A percentile compares a stretch with the other conserved stretches of the same genome.
Evolutionary conservation across 1,140 invertebrate species (phyloP).

Genomic region (Musca domestica): DNA sequence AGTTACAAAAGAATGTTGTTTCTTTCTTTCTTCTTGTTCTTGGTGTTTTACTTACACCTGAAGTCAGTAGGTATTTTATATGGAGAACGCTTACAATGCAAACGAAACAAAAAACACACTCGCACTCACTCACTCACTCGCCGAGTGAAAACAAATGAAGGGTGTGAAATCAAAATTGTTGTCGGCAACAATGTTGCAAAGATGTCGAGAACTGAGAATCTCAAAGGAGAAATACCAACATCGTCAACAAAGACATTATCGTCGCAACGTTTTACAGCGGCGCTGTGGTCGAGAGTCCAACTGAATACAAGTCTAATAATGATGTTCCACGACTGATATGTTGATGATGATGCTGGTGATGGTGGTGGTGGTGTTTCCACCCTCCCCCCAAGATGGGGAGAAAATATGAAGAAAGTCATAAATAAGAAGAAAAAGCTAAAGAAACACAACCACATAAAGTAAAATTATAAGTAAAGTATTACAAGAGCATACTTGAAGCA

Average conservation of each 20-base stretch:
- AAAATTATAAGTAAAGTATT: slow-evolving; percentile 19
- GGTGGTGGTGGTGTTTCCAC: not conserved
- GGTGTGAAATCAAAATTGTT: slow-evolving; percentile 16
- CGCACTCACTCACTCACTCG: not conserved
- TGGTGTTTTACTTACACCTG: not conserved
- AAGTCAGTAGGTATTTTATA: not conserved
- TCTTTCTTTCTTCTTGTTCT: too few species aligned
- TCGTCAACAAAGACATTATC: too few species aligned
- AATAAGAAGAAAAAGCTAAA: not conserved
- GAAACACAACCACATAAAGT: not conserved
- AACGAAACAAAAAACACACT: not conserved
- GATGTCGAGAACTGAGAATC: too few species aligned
- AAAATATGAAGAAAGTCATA: not conserved
- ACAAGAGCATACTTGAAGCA: slow-evolving; percentile 6
- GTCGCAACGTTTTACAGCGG: too few species aligned
- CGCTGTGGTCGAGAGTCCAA: too few species aligned
- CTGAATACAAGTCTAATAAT: too few species aligned
- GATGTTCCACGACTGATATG: not conserved
- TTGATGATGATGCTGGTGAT: not conserved
- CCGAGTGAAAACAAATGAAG: not conserved
- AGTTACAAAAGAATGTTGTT: too few species aligned
- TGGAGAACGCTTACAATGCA: not conserved
- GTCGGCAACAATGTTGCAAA: slow-evolving; percentile 13
- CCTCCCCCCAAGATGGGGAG: not conserved
- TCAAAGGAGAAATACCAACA: too few species aligned